These are phyloP conservation scores for Agrochola circellaris DNA, from an alignment of 2,888 invertebrate genomes.

Conservation along the genomic window DNA sequence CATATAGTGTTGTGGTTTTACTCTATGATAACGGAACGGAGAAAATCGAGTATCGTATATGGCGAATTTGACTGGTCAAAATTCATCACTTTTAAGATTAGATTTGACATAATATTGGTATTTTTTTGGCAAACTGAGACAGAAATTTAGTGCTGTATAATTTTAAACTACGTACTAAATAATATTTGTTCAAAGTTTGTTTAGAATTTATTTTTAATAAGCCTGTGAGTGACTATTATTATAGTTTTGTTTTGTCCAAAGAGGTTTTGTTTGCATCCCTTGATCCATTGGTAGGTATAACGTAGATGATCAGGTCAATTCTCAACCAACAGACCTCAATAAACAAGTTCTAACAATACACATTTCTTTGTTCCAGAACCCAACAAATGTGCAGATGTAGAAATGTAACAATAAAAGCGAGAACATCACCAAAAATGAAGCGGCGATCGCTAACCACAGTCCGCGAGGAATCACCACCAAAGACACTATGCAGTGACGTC, in stretches of 20 bases:
- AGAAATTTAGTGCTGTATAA: too few species aligned
- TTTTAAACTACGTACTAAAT: slow-evolving; percentile 2
- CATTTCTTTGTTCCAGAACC: slow-evolving; percentile 78
- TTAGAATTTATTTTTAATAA: neutral
- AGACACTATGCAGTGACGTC: slow-evolving; percentile 84
- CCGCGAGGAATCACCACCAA: slow-evolving; percentile 80
- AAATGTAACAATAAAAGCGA: slow-evolving; percentile 81
- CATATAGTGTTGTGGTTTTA: neutral
- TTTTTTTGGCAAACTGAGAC: neutral
- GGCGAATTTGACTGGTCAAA: neutral
- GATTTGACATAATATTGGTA: neutral
- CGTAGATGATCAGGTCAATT: neutral
- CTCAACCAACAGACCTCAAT: too few species aligned
- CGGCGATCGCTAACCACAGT: slow-evolving; percentile 84
- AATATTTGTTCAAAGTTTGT: neutral
- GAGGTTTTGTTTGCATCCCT: too few species aligned
- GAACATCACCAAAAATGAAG: slow-evolving; percentile 85
- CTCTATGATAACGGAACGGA: neutral
- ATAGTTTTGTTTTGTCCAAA: neutral
- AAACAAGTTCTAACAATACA: neutral
- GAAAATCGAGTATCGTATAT: neutral
- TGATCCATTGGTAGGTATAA: neutral
- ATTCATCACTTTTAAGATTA: neutral
- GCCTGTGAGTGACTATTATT: too few species aligned
- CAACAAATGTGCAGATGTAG: slow-evolving; percentile 87